Evolutionary conservation across 2,113 vertebrate species (phyloP), one percentile per base, ranked within the genome.

Genomic region (Lagopus muta): DNA sequence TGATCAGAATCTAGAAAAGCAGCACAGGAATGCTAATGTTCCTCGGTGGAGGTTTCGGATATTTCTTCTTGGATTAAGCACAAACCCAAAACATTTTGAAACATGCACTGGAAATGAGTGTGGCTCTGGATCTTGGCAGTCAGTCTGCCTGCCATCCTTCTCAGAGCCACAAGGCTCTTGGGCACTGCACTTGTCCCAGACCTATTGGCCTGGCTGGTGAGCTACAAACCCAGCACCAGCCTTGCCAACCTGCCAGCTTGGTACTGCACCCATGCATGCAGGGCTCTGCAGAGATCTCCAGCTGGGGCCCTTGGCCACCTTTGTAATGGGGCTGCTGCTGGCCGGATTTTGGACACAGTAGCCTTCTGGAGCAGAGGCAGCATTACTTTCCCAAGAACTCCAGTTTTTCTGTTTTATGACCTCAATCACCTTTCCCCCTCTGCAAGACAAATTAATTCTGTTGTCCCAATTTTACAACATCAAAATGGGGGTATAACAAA

Each of bases 21-120:
- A 0, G 67, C 1, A 3, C 4, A 10, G 52, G 69, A 94, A 94
- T 89, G 88, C 82, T 93, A 88, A 94, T 81, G 65, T 57, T 92
- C 8, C 69, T 89, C 79, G 1, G 0, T 36, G 64, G 85, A 94
- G 87, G 72, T 86, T 81, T 91, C 60, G 47, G 82, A 40, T 84
- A 88, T 83, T 85, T 76, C 0, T 0, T 64, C 74, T 92, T 96
- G 94, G 79, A 82, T 45, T 24, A 65, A 86, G 72, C 36, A 61
- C 94, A 89, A 91, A 93, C 32, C 75, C 69, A 85, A 86, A 93
- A 64, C 34, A 55, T 88, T 90, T 77, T 71, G 79, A 91, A 91
- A 55, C 22, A 25, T 1, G 58, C 70, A 57, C 75, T 94, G 75
- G 52, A 74, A 69, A 34, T 50, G 84, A 79, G 67, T 5, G 15